These are phyloP conservation scores for Anaspis maculata DNA, from an alignment of 2,888 invertebrate species.

Conservation along the genomic window DNA sequence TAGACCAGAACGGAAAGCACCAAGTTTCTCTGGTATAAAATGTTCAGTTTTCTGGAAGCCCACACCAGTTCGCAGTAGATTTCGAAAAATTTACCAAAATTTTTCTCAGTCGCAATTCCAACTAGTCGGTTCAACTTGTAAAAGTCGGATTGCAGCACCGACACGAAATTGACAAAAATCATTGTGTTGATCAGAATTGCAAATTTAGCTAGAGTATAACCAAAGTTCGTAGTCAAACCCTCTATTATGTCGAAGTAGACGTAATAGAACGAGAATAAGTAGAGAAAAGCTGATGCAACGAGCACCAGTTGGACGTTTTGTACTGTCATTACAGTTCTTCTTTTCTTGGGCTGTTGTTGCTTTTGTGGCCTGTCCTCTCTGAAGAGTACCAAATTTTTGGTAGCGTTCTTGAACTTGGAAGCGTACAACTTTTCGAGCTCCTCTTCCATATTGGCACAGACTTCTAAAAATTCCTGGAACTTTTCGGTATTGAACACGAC, in stretches of 20 bases:
- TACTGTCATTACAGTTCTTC: no score
- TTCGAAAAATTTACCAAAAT: conserved; percentile 2
- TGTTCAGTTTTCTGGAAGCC: conserved; percentile 4
- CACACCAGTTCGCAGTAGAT: conserved; percentile 5
- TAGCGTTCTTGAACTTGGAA: not conserved
- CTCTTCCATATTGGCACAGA: not conserved
- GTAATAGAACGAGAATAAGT: conserved; percentile 6
- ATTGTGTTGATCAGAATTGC: conserved; percentile 5
- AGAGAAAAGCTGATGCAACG: conserved; percentile 3
- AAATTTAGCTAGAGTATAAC: conserved; percentile 10
- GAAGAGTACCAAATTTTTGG: conserved; percentile 1
- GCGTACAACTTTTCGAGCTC: not conserved
- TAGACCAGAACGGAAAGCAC: conserved; percentile 5
- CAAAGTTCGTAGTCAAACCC: conserved; percentile 6
- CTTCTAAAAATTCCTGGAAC: no score
- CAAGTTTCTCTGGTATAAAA: conserved; percentile 6
- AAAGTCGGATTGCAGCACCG: conserved; percentile 6
- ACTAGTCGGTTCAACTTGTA: conserved; percentile 1
- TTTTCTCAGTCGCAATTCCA: no score
- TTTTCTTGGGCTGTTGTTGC: no score
- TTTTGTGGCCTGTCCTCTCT: no score
- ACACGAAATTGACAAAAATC: conserved; percentile 2
- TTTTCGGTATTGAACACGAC: no score
- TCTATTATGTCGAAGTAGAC: conserved; percentile 2
- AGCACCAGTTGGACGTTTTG: no score